Conservation (phyloP, 2,113 vertebrate genomes). For the Mesembrinibis cayennensis region DNA sequence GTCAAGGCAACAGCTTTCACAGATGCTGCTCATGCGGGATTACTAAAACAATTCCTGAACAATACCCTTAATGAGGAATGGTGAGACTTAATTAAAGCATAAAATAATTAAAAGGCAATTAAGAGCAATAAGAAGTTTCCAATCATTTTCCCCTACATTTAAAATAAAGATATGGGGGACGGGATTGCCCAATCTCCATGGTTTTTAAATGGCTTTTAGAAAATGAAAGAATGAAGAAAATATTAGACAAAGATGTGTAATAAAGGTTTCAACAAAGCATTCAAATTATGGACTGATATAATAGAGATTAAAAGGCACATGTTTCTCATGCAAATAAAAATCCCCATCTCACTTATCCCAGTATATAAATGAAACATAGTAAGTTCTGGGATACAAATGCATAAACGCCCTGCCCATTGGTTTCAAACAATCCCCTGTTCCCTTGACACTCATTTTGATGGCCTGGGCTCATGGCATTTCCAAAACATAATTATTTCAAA, state of each 20-base stretch:
- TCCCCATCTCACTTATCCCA: background rate
- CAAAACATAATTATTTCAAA: background rate
- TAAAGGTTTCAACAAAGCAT: constrained; percentile 33
- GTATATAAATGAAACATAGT: background rate
- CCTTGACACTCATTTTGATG: background rate
- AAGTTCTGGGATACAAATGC: background rate
- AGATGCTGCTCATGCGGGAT: background rate
- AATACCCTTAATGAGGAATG: constrained; percentile 17
- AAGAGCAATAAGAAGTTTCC: constrained; percentile 25
- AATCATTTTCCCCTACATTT: background rate
- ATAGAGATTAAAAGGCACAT: background rate
- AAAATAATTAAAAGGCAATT: constrained; percentile 60
- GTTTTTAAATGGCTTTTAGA: background rate
- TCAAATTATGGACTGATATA: background rate
- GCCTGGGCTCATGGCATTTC: background rate
- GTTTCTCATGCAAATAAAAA: background rate
- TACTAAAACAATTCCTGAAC: constrained; percentile 18
- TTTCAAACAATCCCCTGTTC: background rate
- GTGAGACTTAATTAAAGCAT: constrained; percentile 51
- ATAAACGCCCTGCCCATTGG: background rate
- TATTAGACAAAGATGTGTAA: background rate
- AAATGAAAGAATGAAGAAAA: background rate
- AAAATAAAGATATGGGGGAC: background rate
- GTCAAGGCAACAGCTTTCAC: background rate
- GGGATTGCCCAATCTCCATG: background rate